phyloP scores from a whole-genome alignment of 2,888 invertebrate genomes.

The Cactoblastis cactorum region DNA sequence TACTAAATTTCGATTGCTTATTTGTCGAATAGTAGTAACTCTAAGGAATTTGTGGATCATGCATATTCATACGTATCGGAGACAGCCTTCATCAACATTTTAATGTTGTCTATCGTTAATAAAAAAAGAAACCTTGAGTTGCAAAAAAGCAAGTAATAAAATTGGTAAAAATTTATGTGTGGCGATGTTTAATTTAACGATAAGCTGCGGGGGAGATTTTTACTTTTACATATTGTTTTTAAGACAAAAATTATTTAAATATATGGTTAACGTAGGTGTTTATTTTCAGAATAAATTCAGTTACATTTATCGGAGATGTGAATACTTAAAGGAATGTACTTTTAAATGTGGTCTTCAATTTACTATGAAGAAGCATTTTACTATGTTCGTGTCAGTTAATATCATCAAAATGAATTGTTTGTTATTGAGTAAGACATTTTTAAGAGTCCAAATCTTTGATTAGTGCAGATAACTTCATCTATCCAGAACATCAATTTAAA shows the following conservation, averaged over 20 bases:
- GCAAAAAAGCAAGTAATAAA: background rate
- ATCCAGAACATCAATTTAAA: background rate
- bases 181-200: background rate
- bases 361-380: too few relatives aligned
- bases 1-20: too few relatives aligned
- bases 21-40: background rate
- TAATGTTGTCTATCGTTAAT: constrained; percentile 8
- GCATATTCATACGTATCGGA: constrained; percentile 34
- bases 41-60: constrained; percentile 31
- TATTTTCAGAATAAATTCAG: too few relatives aligned
- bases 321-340: too few relatives aligned
- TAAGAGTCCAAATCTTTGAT: too few relatives aligned
- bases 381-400: too few relatives aligned
- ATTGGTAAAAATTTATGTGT: constrained; percentile 1
- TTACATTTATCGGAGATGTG: too few relatives aligned
- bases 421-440: too few relatives aligned
- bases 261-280: too few relatives aligned
- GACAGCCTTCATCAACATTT: constrained; percentile 12
- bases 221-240: background rate
- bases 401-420: too few relatives aligned
- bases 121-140: constrained; percentile 8
- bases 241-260: background rate
- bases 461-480: too few relatives aligned
- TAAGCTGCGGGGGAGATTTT: background rate
- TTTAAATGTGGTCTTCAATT: too few relatives aligned